Percentiles rank a stretch among this genome's conserved stretches.
Conservation (phyloP, 2,888 invertebrate species). For the Tryphoninae sp. region DNA sequence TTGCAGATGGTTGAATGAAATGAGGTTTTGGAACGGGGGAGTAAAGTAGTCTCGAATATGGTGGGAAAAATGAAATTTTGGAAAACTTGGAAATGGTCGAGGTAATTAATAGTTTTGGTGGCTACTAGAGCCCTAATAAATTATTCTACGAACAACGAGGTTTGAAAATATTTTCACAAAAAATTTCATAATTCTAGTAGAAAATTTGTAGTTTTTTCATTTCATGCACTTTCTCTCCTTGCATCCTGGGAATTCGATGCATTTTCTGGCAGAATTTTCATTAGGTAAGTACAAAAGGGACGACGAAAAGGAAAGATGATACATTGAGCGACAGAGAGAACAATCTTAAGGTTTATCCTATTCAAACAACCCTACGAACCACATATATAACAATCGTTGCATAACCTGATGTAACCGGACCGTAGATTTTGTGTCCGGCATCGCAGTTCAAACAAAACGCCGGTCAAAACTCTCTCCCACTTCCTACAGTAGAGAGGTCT, state of each 20-base stretch:
- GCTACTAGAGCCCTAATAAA: background rate
- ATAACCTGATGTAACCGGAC: conserved; percentile 72
- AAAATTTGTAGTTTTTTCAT: background rate
- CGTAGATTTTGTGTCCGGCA: conserved; percentile 66
- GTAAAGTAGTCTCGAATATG: conserved; percentile 30
- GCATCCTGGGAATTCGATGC: background rate
- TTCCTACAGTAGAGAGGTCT: conserved; percentile 39
- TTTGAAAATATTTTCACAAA: background rate
- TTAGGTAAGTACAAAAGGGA: conserved; percentile 28
- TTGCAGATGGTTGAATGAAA: conserved; percentile 61
- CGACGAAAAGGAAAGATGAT: conserved; percentile 29
- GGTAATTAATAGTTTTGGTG: conserved; percentile 30
- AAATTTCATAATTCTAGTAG: background rate
- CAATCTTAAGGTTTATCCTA: conserved; percentile 68
- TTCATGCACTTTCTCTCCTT: background rate
- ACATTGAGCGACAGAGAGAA: conserved; percentile 63
- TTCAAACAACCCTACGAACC: conserved; percentile 66
- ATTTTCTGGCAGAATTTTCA: conserved; percentile 19
- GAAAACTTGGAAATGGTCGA: conserved; percentile 14
- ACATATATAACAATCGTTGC: conserved; percentile 65
- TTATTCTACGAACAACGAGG: background rate
- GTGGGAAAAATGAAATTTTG: conserved; percentile 41
- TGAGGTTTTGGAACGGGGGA: conserved; percentile 48
- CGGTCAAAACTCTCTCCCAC: conserved; percentile 21
- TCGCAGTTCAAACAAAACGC: conserved; percentile 51